These are phyloP conservation scores for Chloropsis hardwickii DNA, from an alignment of 2,113 vertebrate species.

Conservation along the genomic window DNA sequence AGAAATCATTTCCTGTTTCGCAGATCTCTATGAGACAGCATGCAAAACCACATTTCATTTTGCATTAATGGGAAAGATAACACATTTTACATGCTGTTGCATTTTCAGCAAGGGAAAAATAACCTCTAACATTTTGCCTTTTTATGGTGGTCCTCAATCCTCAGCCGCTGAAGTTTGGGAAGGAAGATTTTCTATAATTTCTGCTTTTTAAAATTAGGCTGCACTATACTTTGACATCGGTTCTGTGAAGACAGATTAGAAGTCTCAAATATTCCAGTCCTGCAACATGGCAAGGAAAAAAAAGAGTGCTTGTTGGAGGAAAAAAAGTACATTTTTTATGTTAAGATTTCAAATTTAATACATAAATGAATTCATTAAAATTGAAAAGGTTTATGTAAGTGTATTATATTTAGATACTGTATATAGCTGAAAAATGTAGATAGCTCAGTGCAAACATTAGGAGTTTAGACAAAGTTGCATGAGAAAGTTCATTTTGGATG, in stretches of 20 bases:
- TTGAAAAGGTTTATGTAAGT: background rate
- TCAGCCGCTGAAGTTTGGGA: background rate
- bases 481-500: background rate
- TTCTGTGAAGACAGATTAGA: background rate
- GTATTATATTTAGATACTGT: background rate
- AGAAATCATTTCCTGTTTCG: constrained; percentile 20
- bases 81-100: constrained; percentile 15
- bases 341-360: background rate
- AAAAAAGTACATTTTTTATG: background rate
- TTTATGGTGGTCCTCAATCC: background rate
- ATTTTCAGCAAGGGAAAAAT: constrained; percentile 32
- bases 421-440: background rate
- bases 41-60: constrained; percentile 44
- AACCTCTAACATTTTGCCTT: constrained; percentile 19
- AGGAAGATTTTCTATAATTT: background rate
- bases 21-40: constrained; percentile 14
- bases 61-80: constrained; percentile 61
- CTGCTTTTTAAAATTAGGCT: constrained; percentile 15
- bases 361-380: background rate
- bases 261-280: background rate
- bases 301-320: background rate
- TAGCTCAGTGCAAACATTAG: background rate
- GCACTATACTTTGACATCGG: background rate
- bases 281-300: background rate
- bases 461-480: background rate